Base-by-base conservation (phyloP, 1,140 invertebrate species). In the Dufourea novaeangliae region DNA sequence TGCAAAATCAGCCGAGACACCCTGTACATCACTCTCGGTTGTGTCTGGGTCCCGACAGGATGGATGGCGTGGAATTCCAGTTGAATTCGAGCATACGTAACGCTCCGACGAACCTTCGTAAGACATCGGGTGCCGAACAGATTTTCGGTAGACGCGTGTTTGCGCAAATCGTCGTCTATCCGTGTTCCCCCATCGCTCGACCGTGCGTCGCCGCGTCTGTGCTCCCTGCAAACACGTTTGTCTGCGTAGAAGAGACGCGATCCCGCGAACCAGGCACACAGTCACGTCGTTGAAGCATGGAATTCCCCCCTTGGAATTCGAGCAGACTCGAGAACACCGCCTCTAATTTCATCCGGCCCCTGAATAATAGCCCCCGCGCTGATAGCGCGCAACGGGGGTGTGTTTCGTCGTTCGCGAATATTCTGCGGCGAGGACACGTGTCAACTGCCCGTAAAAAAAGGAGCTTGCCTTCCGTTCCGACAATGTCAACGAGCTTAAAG, bases 251-350 rank as follows among this genome's bases (percentile, higher is more conserved):
- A 20, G 20, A 20, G 25, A 46, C 37, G 27, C 50, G 62, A 27
- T 52, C 20, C 6, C 37, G 8, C 39, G 34, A 32, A 41, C 2
- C 41, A 12, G 20, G 6, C 11, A 1, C 4, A 12, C 17, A 37
- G 20, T 2, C 61, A 37, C 27, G n/a, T 29, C 29, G 12, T 17
- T 27, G 32, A 20, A 66, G 27, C 22, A 14, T 57, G 41, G 69
- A 56, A 73, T 64, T 73, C n/a, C 37, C 52, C n/a, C 54, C 32
- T 63, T 71, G 57, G 57, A 71, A 77, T 71, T 71, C 27, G n/a
- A 71, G 22, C 44, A 71, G 25, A 39, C 14, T 27, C 67, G n/a
- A 44, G 46, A n/a, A n/a, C 39, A 61, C 14, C 27, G 34, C 37
- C 27, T 71, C 67, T 54, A 71, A 77, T 77, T 71, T 62, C 67